Conservation (phyloP, 2,888 invertebrate genomes). For the Galeopsomyia nigrocyanea region DNA sequence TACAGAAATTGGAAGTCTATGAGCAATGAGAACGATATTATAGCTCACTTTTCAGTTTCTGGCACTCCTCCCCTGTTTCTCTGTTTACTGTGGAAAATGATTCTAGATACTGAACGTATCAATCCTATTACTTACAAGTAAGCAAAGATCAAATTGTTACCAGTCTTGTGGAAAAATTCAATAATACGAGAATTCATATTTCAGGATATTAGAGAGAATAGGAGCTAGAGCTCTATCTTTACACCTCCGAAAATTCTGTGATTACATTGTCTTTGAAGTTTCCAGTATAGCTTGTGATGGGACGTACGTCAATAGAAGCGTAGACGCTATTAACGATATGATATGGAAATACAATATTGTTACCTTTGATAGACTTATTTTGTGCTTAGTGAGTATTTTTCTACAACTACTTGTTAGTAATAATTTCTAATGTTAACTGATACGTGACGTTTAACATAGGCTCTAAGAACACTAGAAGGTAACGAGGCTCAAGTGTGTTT, state of each 20-base stretch:
- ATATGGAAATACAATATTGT: constrained; percentile 98
- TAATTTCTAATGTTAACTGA: neutral
- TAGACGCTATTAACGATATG: constrained; percentile 95
- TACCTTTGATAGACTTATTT: constrained; percentile 91
- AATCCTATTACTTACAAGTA: constrained; percentile 96
- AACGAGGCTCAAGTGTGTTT: constrained; percentile 96
- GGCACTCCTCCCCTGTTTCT: constrained; percentile 92
- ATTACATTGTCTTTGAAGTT: constrained; percentile 94
- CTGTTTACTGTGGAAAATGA: constrained; percentile 95
- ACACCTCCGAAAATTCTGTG: constrained; percentile 94
- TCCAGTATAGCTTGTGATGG: constrained; percentile 90
- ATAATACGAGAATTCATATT: constrained; percentile 46
- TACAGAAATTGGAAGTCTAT: constrained; percentile 97
- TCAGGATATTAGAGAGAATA: constrained; percentile 91
- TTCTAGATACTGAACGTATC: constrained; percentile 93
- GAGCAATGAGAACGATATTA: constrained; percentile 96
- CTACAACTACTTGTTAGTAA: neutral
- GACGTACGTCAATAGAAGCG: constrained; percentile 92
- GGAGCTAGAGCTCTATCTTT: constrained; percentile 92
- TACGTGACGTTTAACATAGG: constrained; percentile 69
- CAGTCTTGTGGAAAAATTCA: constrained; percentile 6
- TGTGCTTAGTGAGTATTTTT: constrained; percentile 81
- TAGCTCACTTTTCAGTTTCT: constrained; percentile 93
- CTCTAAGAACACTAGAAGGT: constrained; percentile 90
- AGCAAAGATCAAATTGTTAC: constrained; percentile 52